Percentiles rank a stretch among this genome's conserved stretches.
Evolutionary conservation across 2,797 vertebrate genomes (phyloP).

Genomic region (Choloepus didactylus): DNA sequence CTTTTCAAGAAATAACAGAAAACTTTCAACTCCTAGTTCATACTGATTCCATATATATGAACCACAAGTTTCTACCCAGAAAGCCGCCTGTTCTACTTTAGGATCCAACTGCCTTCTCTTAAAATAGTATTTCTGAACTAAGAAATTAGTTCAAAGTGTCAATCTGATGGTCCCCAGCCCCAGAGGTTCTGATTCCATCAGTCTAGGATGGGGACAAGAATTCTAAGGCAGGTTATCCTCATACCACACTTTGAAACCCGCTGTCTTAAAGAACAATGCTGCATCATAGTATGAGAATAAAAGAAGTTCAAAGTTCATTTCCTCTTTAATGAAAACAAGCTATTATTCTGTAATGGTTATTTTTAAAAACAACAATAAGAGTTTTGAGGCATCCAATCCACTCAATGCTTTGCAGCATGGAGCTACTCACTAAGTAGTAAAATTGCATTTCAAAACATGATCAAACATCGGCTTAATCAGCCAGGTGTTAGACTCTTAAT

Average conservation of each 20-base stretch:
- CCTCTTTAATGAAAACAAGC: slow-evolving; percentile 63
- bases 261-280: background rate
- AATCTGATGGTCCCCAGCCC: fast-evolving
- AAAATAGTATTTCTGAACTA: background rate
- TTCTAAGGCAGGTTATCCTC: background rate
- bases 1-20: background rate
- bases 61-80: background rate
- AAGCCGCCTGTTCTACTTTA: background rate
- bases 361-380: slow-evolving; percentile 59
- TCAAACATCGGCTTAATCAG: slow-evolving; percentile 74
- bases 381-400: slow-evolving; percentile 39
- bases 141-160: background rate
- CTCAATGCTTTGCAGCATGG: background rate
- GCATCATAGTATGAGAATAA: background rate
- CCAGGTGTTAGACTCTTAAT: slow-evolving; percentile 81
- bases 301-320: background rate
- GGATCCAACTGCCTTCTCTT: background rate
- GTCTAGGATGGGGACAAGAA: background rate
- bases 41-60: background rate
- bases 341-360: slow-evolving; percentile 67
- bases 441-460: slow-evolving; percentile 63
- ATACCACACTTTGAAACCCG: background rate
- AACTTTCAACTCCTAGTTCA: background rate
- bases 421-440: slow-evolving; percentile 25
- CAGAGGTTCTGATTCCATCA: background rate